Evolutionary conservation across 2,113 vertebrate genomes (phyloP).

Genomic region (Oceanites oceanicus): DNA sequence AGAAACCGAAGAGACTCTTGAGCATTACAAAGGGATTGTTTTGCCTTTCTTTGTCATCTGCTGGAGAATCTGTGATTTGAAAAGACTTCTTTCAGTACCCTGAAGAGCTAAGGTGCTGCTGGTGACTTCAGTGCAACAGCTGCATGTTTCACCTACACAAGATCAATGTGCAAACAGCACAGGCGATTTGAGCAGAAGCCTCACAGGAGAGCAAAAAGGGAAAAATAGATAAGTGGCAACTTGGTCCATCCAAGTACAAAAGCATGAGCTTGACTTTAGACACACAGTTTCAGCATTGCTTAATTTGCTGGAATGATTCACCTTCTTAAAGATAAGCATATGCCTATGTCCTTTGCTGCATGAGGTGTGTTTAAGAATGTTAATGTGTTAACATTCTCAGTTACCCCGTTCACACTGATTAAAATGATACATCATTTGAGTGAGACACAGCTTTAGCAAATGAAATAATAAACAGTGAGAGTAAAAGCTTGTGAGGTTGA

Average conservation of each 20-base stretch:
- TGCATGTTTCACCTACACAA: not conserved
- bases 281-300: not conserved
- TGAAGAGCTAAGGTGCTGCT: not conserved
- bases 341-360: not conserved
- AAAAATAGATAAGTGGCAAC: not conserved
- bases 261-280: not conserved
- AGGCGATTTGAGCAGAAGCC: not conserved
- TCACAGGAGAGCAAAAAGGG: not conserved
- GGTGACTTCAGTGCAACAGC: rapidly evolving
- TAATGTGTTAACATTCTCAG: not conserved
- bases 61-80: not conserved
- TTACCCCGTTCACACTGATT: not conserved
- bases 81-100: not conserved
- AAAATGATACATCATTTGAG: not conserved
- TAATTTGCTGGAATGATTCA: not conserved
- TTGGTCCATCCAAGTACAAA: not conserved
- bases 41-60: not conserved
- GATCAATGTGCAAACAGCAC: rapidly evolving
- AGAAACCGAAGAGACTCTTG: not conserved
- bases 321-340: not conserved
- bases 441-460: not conserved
- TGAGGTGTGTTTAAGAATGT: not conserved
- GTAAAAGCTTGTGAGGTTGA: not conserved
- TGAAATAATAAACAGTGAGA: not conserved
- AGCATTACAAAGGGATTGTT: not conserved